phyloP scores from a whole-genome alignment of 2,888 invertebrate genomes.

The Theristus sp. region DNA sequence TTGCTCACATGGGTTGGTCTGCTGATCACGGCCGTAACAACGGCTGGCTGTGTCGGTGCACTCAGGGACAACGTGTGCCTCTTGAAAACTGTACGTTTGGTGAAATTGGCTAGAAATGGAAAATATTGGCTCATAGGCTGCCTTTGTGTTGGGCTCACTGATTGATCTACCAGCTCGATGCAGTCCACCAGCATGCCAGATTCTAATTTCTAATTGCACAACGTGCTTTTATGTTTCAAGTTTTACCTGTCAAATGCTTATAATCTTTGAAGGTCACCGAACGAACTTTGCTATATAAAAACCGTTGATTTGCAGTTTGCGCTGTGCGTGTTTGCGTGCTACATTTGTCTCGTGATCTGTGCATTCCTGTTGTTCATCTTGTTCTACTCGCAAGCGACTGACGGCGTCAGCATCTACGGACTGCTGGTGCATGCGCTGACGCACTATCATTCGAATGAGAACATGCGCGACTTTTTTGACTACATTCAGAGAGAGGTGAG shows the following conservation, averaged over 20 bases:
- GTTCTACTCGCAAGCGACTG: conserved; percentile 23
- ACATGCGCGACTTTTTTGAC: conserved; percentile 26
- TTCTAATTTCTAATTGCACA: no score
- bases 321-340: conserved; percentile 21
- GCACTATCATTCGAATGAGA: conserved; percentile 24
- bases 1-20: conserved; percentile 9
- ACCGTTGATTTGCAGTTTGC: no score
- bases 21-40: neutral
- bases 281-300: no score
- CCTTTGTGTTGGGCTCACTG: no score
- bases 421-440: conserved; percentile 20
- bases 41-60: neutral
- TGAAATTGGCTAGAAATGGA: neutral
- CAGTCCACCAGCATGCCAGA: no score
- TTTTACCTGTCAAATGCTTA: no score
- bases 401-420: conserved; percentile 21
- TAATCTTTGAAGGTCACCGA: no score
- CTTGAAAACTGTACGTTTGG: neutral
- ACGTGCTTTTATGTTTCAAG: no score
- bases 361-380: conserved; percentile 24
- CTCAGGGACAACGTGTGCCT: neutral
- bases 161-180: no score
- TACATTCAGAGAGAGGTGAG: conserved; percentile 24
- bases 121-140: no score
- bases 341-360: conserved; percentile 20